Base-by-base conservation (phyloP, 2,113 vertebrate species). In the Cepphus grylle region DNA sequence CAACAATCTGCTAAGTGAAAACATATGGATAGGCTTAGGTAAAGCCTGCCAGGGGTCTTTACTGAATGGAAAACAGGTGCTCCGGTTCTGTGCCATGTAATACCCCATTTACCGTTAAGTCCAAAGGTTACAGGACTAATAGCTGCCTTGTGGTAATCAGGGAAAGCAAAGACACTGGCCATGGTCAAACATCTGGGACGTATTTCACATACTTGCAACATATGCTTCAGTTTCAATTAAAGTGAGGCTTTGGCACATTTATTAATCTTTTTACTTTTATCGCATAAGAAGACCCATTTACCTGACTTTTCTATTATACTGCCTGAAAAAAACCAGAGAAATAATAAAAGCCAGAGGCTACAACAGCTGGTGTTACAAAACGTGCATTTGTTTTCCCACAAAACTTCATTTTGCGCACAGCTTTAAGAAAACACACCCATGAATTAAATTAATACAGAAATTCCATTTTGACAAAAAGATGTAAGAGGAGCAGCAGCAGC, bases 161-260 rank as follows among this genome's bases (percentile, higher is more conserved):
- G 97, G 98, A 98, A 98, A 98, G 91, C 96, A 95, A 95, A 97
- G 98, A 97, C 98, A 98, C 97, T 96, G 97, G 98, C 98, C 97
- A 72, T 94, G 94, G 97, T 96, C 97, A 98, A 98, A 99, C 99
- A 99, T 99, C 99, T 99, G 99, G 99, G 98, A 98, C 86, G 91
- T 98, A 99, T 99, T 99, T 99, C 98, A 98, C 98, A 98, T 98
- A 98, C 99, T 98, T 99, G 99, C 98, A 99, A 99, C 98, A 99
- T 98, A 98, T 98, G 99, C 98, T 99, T 99, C 98, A 98, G 98
- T 98, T 99, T 99, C 99, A 99, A 99, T 99, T 99, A 99, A 99
- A 99, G 98, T 98, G 98, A 99, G 98, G 98, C 98, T 99, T 98
- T 99, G 99, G 99, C 99, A 99, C 98, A 98, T 99, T 99, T 99